Conservation (phyloP, 2,888 invertebrate genomes). For the Hyles lineata region DNA sequence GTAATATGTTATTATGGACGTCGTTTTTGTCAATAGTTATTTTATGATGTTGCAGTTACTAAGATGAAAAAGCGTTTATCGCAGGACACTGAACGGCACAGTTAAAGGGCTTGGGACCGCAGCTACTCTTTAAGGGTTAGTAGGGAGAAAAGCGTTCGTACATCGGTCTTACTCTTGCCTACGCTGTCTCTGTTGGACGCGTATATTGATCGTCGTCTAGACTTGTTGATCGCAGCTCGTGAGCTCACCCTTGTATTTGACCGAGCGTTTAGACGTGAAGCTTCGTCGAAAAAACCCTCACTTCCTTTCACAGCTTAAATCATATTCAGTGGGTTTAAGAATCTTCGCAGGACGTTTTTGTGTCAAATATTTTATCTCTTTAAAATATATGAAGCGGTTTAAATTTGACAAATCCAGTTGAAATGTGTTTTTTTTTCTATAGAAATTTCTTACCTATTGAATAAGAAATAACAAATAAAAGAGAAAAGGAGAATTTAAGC, state of each 20-base stretch:
- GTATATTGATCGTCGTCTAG: constrained; percentile 82
- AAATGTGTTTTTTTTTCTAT: background rate
- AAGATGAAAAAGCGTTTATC: background rate
- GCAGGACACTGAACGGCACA: constrained; percentile 25
- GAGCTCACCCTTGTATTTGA: constrained; percentile 60
- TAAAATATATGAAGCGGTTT: background rate
- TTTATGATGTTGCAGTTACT: background rate
- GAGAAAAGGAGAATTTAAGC: too few species aligned
- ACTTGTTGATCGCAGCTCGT: constrained; percentile 79
- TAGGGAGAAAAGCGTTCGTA: constrained; percentile 51
- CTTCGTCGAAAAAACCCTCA: constrained; percentile 35
- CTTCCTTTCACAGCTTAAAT: constrained; percentile 30
- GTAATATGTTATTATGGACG: too few species aligned
- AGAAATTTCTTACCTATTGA: background rate
- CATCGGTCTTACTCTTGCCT: constrained; percentile 59
- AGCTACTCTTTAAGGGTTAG: constrained; percentile 37
- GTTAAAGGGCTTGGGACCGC: constrained; percentile 39
- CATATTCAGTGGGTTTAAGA: background rate
- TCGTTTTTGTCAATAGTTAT: background rate
- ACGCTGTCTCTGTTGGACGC: constrained; percentile 61
- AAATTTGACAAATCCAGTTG: background rate
- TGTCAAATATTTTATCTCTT: background rate
- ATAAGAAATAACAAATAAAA: background rate
- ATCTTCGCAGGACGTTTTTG: background rate
- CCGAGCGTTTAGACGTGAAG: constrained; percentile 38